These are phyloP conservation scores for Sebastes hopkinsi DNA, from an alignment of 2,797 vertebrate species.

Conservation along the genomic window DNA sequence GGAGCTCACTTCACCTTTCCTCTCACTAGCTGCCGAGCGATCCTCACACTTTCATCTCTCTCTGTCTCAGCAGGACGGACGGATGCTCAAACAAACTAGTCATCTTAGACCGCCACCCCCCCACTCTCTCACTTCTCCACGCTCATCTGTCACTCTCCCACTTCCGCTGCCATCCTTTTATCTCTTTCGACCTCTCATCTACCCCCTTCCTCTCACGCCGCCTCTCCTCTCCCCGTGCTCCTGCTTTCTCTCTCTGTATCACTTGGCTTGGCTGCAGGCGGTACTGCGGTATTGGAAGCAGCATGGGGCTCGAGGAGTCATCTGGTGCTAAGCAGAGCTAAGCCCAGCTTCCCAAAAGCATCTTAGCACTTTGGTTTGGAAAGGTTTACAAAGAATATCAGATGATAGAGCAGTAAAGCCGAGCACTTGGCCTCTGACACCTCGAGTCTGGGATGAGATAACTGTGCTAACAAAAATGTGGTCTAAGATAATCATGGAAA, in stretches of 20 bases:
- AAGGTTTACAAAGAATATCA: conserved; percentile 55
- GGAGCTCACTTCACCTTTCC: conserved; percentile 70
- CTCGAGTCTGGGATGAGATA: not conserved
- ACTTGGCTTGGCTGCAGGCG: conserved; percentile 57
- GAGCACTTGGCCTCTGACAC: conserved; percentile 31
- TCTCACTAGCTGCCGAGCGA: conserved; percentile 36
- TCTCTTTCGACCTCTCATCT: conserved; percentile 57
- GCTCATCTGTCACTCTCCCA: conserved; percentile 39
- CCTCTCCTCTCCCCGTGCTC: conserved; percentile 1
- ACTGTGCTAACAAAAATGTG: not conserved
- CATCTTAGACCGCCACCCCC: conserved; percentile 28
- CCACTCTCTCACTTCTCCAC: conserved; percentile 9
- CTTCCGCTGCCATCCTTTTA: conserved; percentile 57
- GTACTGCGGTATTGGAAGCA: conserved; percentile 48
- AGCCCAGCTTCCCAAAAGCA: conserved; percentile 59
- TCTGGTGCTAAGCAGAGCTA: conserved; percentile 61
- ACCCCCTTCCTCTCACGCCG: conserved; percentile 30
- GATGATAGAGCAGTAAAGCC: conserved; percentile 46
- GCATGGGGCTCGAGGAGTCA: conserved; percentile 64
- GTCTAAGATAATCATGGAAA: conserved; percentile 1
- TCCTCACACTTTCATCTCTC: conserved; percentile 62
- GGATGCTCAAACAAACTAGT: conserved; percentile 58
- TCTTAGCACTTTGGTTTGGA: conserved; percentile 50
- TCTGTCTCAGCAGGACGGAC: conserved; percentile 58
- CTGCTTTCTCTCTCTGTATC: conserved; percentile 29